Evolutionary conservation across 2,113 vertebrate genomes (phyloP), one percentile per base, ranked within the genome.

Genomic region (Engraulis encrasicolus): DNA sequence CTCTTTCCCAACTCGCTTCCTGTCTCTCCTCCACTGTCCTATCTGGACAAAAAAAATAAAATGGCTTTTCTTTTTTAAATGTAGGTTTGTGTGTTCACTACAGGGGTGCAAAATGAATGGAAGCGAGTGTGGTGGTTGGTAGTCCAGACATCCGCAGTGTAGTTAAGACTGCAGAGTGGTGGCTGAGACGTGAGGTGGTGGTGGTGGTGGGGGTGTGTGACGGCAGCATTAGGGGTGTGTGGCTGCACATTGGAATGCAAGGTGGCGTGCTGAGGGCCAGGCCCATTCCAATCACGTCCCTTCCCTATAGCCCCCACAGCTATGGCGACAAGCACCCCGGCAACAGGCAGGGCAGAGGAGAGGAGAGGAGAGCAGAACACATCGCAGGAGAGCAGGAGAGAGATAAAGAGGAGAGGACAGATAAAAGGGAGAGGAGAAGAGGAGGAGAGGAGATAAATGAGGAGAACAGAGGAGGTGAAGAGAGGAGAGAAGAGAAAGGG

Each of bases 221-320:
- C n/a, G n/a, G n/a, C 31, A 17, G 12, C 31, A 31, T 17, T 15
- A 15, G 17, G 27, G 2, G 12, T 34, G 27, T 34, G 12, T 45
- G 40, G 4, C 66, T 66, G n/a, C 1, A 34, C 66, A 74, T 74
- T 27, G 31, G 66, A 74, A 74, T 74, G 66, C 66, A 45, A 9
- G 40, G 31, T 19, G 66, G 27, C 27, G 12, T 34, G 66, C 66
- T 15, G 12, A 31, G 14, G 66, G 66, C 31, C 66, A 6, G 66
- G 66, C 66, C 66, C 31, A 74, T 74, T 74, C 66, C 31, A 15
- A 23, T 74, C 66, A 74, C 66, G 66, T 74, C 27, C 31, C n/a
- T n/a, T n/a, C n/a, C 31, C 66, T 14, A 45, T 9, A 9, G 40
- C 40, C 40, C 40, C 40, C 40, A 9, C n/a, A 45, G 40, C 40